Evolutionary conservation across 2,797 vertebrate species (phyloP), one percentile per base, ranked within the genome.

Genomic region (Prunella strophiata): DNA sequence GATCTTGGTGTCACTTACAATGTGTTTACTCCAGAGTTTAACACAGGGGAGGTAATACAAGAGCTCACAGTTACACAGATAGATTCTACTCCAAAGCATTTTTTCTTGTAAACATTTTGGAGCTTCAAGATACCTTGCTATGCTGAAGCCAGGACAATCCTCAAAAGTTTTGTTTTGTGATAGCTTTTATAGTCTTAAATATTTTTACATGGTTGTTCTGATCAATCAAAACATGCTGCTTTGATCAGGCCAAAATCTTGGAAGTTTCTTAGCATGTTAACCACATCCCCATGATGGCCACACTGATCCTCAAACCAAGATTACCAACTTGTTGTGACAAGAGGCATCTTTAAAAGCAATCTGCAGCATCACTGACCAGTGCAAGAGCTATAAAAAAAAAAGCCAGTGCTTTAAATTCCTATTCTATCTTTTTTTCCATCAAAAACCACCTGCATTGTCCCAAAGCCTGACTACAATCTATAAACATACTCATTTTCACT

Each of bases 401-500:
- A 30, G 9, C 3, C 22, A 84, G 2, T 7, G 18, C 29, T 84
- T 81, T 62, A 81, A 93, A 88, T 72, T 30, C 48, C 32, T 34
- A 7, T 30, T 76, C 61, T 57, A 43, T 6, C n/a, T 26, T 59
- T 81, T 78, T 91, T 61, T 9, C 63, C 59, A 65, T 22, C 62
- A 78, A 81, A 92, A 96, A 62, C 71, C 76, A 94, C 94, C 89
- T 94, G 71, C 9, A 5, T 50, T 84, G 79, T 81, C 77, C 66
- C 62, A 65, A 66, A 92, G 73, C 52, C 0, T n/a, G 1, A 79
- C 77, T 74, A 78, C 73, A 85, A 87, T 80, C 80, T 87, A 88
- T 61, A 91, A 94, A 93, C 88, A 88, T 25, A 50, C 57, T 92
- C 40, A 67, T 92, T 95, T 89, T 85, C 83, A 84, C 79, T 66